Conservation (phyloP, 2,888 invertebrate genomes). For the Allolobophora icterica region DNA sequence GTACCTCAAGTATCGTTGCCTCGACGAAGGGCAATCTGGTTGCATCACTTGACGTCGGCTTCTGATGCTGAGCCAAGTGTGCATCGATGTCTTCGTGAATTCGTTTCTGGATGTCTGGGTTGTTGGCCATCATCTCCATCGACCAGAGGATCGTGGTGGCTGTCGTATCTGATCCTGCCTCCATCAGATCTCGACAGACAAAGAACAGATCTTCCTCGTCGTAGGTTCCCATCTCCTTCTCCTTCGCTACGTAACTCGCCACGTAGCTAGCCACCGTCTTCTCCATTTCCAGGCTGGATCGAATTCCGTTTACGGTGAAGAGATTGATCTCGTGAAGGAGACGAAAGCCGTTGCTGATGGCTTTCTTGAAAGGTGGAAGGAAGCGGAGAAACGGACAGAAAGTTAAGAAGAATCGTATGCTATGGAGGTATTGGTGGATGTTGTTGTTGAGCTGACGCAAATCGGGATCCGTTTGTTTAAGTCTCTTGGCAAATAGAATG, state of each 20-base stretch:
- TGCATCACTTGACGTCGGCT: conserved; percentile 47
- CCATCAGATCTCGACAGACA: conserved; percentile 29
- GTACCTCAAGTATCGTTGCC: conserved; percentile 54
- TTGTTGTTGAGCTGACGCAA: conserved; percentile 19
- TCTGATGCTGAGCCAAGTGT: conserved; percentile 42
- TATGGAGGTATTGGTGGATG: not conserved
- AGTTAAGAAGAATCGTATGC: not conserved
- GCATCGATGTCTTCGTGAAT: conserved; percentile 55
- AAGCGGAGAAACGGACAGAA: conserved; percentile 31
- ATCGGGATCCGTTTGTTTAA: conserved; percentile 1
- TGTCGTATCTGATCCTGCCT: conserved; percentile 59
- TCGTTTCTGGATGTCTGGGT: conserved; percentile 54
- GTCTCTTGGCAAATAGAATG: conserved; percentile 33
- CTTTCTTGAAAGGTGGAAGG: conserved; percentile 25
- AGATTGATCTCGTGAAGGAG: not conserved
- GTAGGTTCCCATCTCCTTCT: not conserved
- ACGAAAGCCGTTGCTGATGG: not conserved
- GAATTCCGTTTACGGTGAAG: not conserved
- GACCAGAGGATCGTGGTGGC: conserved; percentile 58
- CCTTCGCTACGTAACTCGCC: conserved; percentile 25
- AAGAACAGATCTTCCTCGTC: conserved; percentile 20
- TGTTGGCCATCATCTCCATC: conserved; percentile 55
- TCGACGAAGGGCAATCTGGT: conserved; percentile 54
- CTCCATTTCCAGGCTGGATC: not conserved
- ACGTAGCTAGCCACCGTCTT: not conserved